Base-by-base conservation (phyloP, 2,113 vertebrate species). In the Pundamilia nyererei region DNA sequence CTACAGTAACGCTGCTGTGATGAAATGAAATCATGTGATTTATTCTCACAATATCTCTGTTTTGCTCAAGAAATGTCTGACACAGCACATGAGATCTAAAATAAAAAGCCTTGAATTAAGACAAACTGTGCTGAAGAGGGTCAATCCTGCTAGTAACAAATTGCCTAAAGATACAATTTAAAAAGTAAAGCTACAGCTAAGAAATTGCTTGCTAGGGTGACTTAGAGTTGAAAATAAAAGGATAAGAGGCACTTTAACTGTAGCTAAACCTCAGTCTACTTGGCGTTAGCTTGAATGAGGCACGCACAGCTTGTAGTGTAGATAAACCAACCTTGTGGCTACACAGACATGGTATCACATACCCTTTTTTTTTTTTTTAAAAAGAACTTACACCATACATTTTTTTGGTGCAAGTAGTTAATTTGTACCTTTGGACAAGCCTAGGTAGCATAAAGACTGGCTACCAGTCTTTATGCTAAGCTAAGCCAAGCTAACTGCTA, bases 21-120 rank as follows among this genome's bases (percentile, higher is more conserved):
- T 72, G 33, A 85, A 86, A 29, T 83, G 7, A 62, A 86, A 85
- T 75, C 89, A 90, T 92, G 85, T 89, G 92, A 91, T 58, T 51
- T 9, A 13, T 1, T 51, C 89, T 82, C 40, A 90, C 13, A 94
- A 89, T 86, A 84, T 85, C 65, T 53, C 10, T 77, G 72, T 72
- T 65, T 86, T 55, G 49, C 54, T 85, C 68, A 10, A 33, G 55
- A 87, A 80, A 83, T 79, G 24, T 38, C 24, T 2, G 15, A 55
- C 35, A 53, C 11, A 17, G 35, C 55, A 45, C 58, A 82, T 47
- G 45, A 42, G 58, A 56, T 3, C 3, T 72, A 35, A 68, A 49
- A 81, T 38, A 13, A 56, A 84, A 85, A 75, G 19, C 15, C 21
- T 79, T n/a, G 4, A 26, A 31, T 29, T 33, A 3, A 24, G 35